A percentile compares a stretch with the other conserved stretches of the same genome.
Conservation (phyloP, 1,140 invertebrate species). For the Trichonephila clavipes region DNA sequence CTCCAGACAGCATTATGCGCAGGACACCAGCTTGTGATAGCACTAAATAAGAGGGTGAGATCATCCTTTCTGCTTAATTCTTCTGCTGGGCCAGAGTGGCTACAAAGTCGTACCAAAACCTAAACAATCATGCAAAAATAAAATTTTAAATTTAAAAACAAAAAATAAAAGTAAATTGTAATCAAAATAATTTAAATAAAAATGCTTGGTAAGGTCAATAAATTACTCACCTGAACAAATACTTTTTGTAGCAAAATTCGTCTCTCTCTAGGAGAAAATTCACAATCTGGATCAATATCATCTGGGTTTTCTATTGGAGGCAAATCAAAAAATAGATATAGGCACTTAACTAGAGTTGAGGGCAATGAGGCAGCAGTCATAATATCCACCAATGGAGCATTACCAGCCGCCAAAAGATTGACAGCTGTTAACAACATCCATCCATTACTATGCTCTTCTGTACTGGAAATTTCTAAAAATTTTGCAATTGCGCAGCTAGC, state of each 20-base stretch:
- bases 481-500: slow-evolving; percentile 97
- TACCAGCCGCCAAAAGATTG: slow-evolving; percentile 91
- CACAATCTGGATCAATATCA: slow-evolving; percentile 87
- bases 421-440: slow-evolving; percentile 97
- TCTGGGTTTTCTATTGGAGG: slow-evolving; percentile 85
- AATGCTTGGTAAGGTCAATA: neutral
- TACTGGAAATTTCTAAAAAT: slow-evolving; percentile 90
- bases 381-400: slow-evolving; percentile 90
- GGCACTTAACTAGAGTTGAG: slow-evolving; percentile 98
- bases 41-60: slow-evolving; percentile 95
- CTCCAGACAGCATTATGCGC: slow-evolving; percentile 96
- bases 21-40: slow-evolving; percentile 96
- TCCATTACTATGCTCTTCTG: slow-evolving; percentile 94
- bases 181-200: too few species aligned
- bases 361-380: slow-evolving; percentile 97
- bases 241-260: slow-evolving; percentile 96
- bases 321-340: slow-evolving; percentile 99
- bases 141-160: too few species aligned
- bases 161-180: too few species aligned
- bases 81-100: slow-evolving; percentile 94
- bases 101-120: slow-evolving; percentile 96
- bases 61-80: slow-evolving; percentile 98
- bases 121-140: slow-evolving; percentile 79
- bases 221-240: slow-evolving; percentile 92
- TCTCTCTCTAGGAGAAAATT: slow-evolving; percentile 94